phyloP scores from a whole-genome alignment of 1,140 invertebrate species.

The Aradophagus sp. region DNA sequence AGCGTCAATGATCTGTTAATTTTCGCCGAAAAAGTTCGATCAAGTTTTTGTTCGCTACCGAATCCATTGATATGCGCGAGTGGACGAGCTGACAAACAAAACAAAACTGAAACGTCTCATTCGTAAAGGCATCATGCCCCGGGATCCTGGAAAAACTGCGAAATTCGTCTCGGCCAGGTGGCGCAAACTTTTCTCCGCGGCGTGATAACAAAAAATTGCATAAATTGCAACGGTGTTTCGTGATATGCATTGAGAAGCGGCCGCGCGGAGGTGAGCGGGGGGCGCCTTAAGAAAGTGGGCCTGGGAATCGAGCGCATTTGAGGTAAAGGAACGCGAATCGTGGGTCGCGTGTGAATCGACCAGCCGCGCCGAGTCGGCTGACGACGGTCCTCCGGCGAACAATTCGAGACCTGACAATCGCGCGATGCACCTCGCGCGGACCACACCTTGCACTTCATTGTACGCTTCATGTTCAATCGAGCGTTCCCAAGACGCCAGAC shows the following conservation, averaged over 20 bases:
- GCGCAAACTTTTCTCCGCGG: slow-evolving; percentile 25
- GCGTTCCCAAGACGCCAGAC: slow-evolving; percentile 12
- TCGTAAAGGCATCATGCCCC: slow-evolving; percentile 27
- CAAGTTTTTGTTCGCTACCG: no score
- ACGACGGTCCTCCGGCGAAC: slow-evolving; percentile 35
- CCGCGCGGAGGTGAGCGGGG: slow-evolving; percentile 3
- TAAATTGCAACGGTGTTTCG: slow-evolving; percentile 39
- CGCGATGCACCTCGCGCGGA: slow-evolving; percentile 24
- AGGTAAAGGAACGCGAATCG: slow-evolving; percentile 53
- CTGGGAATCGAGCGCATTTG: slow-evolving; percentile 51
- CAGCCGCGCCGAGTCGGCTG: slow-evolving; percentile 40
- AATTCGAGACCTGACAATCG: slow-evolving; percentile 32
- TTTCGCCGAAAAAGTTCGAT: no score
- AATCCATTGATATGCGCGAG: no score
- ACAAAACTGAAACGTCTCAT: slow-evolving; percentile 4
- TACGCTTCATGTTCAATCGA: slow-evolving; percentile 17
- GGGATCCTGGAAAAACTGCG: slow-evolving; percentile 25
- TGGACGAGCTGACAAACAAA: no score
- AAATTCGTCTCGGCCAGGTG: slow-evolving; percentile 35
- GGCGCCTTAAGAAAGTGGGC: slow-evolving; percentile 54
- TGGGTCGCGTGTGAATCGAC: slow-evolving; percentile 61
- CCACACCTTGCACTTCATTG: slow-evolving; percentile 35
- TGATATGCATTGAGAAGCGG: slow-evolving; percentile 40
- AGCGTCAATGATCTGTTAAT: no score
- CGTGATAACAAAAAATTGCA: slow-evolving; percentile 29